Percentiles rank a stretch among this genome's conserved stretches.
phyloP scores from a whole-genome alignment of 2,113 vertebrate species.

The Heterotilapia buettikoferi region DNA sequence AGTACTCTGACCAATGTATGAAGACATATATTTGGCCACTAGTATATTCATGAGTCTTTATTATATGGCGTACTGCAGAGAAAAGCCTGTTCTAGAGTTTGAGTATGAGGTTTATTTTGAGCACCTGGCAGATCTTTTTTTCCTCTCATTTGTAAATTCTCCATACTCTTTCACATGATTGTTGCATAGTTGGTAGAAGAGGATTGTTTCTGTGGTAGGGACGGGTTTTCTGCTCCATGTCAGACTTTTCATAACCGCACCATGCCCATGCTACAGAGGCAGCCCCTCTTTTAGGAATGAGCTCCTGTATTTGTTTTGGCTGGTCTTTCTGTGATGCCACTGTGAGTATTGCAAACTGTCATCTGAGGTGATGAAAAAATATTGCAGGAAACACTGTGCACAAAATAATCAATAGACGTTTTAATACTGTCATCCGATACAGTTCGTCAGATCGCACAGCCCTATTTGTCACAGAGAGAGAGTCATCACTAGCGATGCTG shows the following conservation, averaged over 20 bases:
- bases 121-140: not conserved
- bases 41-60: not conserved
- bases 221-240: not conserved
- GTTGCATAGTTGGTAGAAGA: not conserved
- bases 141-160: not conserved
- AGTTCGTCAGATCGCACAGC: not conserved
- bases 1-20: not conserved
- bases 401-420: not conserved
- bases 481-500: not conserved
- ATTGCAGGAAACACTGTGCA: not conserved
- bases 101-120: not conserved
- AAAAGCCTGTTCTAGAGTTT: not conserved
- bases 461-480: not conserved
- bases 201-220: not conserved
- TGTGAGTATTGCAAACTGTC: not conserved
- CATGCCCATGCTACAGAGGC: not conserved
- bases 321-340: not conserved
- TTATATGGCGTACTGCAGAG: not conserved
- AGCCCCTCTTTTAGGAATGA: not conserved
- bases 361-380: not conserved
- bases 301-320: not conserved
- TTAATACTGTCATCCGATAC: not conserved
- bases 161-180: not conserved
- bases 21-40: not conserved
- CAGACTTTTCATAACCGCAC: not conserved